Percentiles rank a stretch among this genome's conserved stretches.
These are phyloP conservation scores for Clupea harengus DNA, from an alignment of 2,113 vertebrate genomes.

Conservation along the genomic window DNA sequence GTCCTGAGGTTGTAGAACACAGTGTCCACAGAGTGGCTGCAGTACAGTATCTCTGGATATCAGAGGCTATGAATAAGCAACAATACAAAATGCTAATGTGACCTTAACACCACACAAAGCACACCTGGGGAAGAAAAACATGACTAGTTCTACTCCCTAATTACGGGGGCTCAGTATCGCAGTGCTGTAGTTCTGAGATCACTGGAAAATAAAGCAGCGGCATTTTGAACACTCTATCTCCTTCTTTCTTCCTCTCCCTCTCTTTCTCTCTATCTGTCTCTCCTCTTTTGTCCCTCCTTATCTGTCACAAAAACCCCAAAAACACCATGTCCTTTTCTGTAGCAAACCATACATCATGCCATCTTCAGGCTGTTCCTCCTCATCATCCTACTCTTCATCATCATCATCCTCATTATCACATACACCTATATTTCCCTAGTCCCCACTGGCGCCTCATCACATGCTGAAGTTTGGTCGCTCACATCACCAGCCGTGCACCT, in stretches of 20 bases:
- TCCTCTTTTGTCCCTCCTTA: too few species aligned
- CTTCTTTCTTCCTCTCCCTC: too few species aligned
- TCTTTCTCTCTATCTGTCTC: background rate
- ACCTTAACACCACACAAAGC: slow-evolving; percentile 3
- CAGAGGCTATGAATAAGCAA: background rate
- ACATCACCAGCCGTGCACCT: too few species aligned
- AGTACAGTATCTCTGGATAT: background rate
- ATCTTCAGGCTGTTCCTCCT: too few species aligned
- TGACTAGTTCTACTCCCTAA: background rate
- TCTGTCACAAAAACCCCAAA: too few species aligned
- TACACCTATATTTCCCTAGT: background rate
- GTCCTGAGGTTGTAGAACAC: background rate
- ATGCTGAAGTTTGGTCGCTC: background rate
- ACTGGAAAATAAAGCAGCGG: background rate
- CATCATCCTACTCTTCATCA: background rate
- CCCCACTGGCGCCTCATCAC: background rate
- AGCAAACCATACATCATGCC: too few species aligned
- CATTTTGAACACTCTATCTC: too few species aligned
- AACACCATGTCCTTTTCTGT: too few species aligned
- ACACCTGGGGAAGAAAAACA: background rate
- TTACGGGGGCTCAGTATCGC: background rate
- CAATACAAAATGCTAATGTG: background rate
- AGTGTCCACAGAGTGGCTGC: background rate
- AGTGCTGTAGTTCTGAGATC: background rate
- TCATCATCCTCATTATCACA: background rate